Evolutionary conservation across 2,797 vertebrate species (phyloP).

Genomic region (Darevskia nairensis): DNA sequence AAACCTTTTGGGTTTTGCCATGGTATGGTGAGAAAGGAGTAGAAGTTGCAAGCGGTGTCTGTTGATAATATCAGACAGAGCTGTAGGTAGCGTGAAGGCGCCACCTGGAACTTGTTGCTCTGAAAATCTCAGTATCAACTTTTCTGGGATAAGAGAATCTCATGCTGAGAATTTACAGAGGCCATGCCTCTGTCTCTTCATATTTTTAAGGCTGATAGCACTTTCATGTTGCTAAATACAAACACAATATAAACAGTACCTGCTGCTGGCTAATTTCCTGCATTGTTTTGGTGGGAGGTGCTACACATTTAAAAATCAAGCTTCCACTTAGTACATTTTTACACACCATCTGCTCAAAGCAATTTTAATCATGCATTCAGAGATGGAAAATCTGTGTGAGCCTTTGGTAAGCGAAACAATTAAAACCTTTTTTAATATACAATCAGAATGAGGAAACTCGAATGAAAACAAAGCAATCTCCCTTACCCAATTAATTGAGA

Average conservation of each 20-base stretch:
- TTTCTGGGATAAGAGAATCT: not conserved
- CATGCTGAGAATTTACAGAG: not conserved
- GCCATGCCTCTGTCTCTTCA: not conserved
- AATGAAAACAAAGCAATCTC: not conserved
- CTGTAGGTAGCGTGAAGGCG: not conserved
- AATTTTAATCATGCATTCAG: not conserved
- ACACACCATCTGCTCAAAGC: not conserved
- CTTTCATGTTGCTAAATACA: not conserved
- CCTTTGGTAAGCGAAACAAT: not conserved
- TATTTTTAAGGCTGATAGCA: not conserved
- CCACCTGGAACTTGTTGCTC: not conserved
- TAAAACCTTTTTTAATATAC: not conserved
- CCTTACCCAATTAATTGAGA: not conserved
- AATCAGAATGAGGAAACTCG: not conserved
- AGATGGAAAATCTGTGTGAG: not conserved
- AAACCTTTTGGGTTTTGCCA: not conserved
- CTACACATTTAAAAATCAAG: not conserved
- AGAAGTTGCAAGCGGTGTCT: not conserved
- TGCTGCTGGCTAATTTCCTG: not conserved
- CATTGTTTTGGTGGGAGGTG: not conserved
- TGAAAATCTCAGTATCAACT: no score
- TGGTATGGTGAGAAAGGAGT: not conserved
- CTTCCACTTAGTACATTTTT: not conserved
- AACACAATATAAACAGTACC: not conserved
- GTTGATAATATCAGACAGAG: not conserved